Percentiles rank a stretch among this genome's conserved stretches.
Evolutionary conservation across 2,113 vertebrate genomes (phyloP).

Genomic region (Parus major): DNA sequence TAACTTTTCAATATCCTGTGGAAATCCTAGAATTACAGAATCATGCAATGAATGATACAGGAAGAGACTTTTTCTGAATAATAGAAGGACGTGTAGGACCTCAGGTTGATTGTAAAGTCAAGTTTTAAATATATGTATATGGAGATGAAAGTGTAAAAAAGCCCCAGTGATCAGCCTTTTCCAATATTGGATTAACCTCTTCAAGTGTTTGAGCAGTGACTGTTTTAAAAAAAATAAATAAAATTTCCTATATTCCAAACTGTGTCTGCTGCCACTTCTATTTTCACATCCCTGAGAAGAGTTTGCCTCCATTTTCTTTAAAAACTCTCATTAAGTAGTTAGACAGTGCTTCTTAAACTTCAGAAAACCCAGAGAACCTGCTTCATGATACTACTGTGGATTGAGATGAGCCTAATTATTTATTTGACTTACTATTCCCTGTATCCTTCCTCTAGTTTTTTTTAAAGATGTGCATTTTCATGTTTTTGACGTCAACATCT

Average conservation of each 20-base stretch:
- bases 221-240: neutral
- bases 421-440: neutral
- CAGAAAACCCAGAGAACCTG: neutral
- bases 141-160: neutral
- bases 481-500: rapidly evolving
- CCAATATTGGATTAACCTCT: neutral
- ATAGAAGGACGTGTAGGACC: neutral
- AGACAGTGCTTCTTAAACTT: neutral
- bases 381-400: neutral
- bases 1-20: neutral
- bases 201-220: neutral
- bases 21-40: neutral
- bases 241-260: neutral
- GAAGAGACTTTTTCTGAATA: neutral
- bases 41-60: neutral
- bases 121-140: neutral
- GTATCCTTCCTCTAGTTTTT: neutral
- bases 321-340: neutral
- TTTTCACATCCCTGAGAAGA: neutral
- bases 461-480: neutral
- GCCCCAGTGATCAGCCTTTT: neutral
- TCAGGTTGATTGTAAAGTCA: neutral
- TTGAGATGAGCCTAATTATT: neutral
- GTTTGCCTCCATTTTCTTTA: neutral
- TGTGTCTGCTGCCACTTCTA: neutral